Conservation (phyloP, 53 echinoderm and acorn worm genomes). For the Holothuria scabra region DNA sequence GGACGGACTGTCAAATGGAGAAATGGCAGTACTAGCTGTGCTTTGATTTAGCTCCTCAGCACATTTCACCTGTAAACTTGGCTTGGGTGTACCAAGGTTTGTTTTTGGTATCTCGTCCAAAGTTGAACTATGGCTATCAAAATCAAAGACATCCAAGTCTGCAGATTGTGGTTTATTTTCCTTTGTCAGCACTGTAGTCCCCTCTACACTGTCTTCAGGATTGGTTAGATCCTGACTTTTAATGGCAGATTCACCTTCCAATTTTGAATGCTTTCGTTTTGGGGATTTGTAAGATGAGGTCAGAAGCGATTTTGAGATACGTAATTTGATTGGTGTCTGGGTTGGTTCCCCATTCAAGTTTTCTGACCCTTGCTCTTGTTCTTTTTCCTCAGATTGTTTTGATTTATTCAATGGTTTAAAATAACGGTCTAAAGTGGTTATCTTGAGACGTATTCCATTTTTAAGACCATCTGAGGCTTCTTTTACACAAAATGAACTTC, state of each 20-base stretch:
- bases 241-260: too few species aligned
- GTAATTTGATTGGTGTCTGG: conserved; percentile 45
- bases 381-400: background rate
- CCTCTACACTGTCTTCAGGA: background rate
- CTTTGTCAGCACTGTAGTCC: background rate
- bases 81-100: background rate
- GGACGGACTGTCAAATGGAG: conserved; percentile 31
- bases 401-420: conserved; percentile 1
- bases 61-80: background rate
- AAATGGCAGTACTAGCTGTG: conserved; percentile 19
- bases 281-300: conserved; percentile 31
- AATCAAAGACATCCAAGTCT: conserved; percentile 40
- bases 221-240: too few species aligned
- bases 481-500: conserved; percentile 23
- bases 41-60: background rate
- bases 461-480: conserved; percentile 28
- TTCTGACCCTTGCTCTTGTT: background rate
- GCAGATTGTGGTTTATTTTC: background rate
- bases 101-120: background rate
- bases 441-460: conserved; percentile 17
- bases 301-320: conserved; percentile 30
- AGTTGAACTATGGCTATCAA: background rate
- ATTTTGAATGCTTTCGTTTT: background rate
- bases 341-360: background rate
- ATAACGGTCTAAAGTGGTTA: conserved; percentile 24